Conservation (phyloP, 2,113 vertebrate species). For the Laticauda colubrina region DNA sequence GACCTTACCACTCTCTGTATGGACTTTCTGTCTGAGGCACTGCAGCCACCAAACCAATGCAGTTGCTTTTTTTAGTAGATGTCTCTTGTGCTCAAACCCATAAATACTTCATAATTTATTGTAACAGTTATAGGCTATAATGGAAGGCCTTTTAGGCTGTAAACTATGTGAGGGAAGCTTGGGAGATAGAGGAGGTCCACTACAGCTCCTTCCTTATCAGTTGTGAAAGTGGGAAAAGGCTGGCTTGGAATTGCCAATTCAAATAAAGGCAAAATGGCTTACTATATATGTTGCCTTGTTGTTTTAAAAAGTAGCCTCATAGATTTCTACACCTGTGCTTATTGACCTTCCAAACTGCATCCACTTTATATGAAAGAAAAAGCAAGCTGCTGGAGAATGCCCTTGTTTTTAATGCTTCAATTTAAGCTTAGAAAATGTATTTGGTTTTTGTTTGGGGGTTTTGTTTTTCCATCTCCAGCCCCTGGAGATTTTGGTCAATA, state of each 20-base stretch:
- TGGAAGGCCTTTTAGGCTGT: not conserved
- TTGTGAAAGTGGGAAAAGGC: not conserved
- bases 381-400: constrained; percentile 29
- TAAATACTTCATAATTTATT: constrained; percentile 1
- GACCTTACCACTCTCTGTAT: no score
- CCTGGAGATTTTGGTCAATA: constrained; percentile 41
- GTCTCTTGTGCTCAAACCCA: constrained; percentile 2
- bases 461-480: not conserved
- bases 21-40: no score
- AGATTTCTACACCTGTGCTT: constrained; percentile 54
- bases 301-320: constrained; percentile 4
- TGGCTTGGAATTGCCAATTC: constrained; percentile 22
- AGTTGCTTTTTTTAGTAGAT: constrained; percentile 3
- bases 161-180: not conserved
- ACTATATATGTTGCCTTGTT: constrained; percentile 36
- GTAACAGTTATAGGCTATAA: not conserved
- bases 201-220: not conserved
- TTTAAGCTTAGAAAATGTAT: constrained; percentile 26
- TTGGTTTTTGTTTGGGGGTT: not conserved
- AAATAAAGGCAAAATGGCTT: constrained; percentile 18
- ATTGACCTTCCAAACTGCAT: constrained; percentile 57
- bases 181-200: not conserved
- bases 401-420: constrained; percentile 11
- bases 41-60: no score
- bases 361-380: constrained; percentile 41